phyloP scores from a whole-genome alignment of 2,888 invertebrate species.

The Panopea generosa region DNA sequence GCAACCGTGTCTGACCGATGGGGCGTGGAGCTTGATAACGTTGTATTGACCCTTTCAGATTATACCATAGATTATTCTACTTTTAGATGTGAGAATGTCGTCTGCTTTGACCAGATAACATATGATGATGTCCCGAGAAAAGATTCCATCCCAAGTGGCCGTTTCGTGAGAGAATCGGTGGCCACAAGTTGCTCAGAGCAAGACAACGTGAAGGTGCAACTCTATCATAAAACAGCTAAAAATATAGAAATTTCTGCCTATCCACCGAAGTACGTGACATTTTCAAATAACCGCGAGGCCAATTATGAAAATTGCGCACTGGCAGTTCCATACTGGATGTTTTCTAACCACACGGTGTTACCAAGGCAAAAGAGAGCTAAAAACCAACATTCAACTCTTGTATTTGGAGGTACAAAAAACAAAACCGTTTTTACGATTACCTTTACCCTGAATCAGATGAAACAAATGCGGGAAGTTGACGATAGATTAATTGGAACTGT shows the following conservation, averaged over 20 bases:
- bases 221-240: constrained; percentile 56
- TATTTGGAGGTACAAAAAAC: constrained; percentile 19
- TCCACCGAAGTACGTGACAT: constrained; percentile 63
- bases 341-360: constrained; percentile 39
- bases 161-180: constrained; percentile 59
- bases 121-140: constrained; percentile 36
- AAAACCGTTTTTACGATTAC: constrained; percentile 15
- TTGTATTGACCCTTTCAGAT: constrained; percentile 51
- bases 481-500: constrained; percentile 37
- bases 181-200: constrained; percentile 62
- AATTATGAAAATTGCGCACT: constrained; percentile 59
- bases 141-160: constrained; percentile 52
- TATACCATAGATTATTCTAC: constrained; percentile 35
- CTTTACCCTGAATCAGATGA: constrained; percentile 34
- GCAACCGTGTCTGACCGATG: constrained; percentile 46
- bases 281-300: constrained; percentile 57
- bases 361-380: constrained; percentile 17
- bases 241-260: constrained; percentile 60
- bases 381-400: constrained; percentile 14
- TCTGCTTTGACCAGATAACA: constrained; percentile 57
- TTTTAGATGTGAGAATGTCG: constrained; percentile 53
- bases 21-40: constrained; percentile 63
- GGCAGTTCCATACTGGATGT: constrained; percentile 60
- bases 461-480: constrained; percentile 48
- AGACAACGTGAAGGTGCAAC: constrained; percentile 64